phyloP scores from a whole-genome alignment of 2,888 invertebrate species.

The Erebia epiphron region DNA sequence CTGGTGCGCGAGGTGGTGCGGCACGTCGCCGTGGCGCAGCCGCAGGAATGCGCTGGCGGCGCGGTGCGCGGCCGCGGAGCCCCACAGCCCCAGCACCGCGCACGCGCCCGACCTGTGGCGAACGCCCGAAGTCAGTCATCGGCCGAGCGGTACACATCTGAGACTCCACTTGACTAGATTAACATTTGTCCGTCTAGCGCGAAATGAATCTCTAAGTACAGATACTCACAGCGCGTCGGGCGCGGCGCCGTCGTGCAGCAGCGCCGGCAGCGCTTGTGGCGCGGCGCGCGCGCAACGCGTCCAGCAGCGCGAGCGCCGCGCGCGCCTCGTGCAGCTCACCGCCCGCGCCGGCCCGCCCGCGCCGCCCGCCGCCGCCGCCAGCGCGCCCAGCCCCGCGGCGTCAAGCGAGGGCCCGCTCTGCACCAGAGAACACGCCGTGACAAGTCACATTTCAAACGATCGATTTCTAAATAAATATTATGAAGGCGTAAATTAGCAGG shows the following conservation, averaged over 20 bases:
- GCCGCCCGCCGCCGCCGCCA: conserved; percentile 37
- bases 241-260: conserved; percentile 34
- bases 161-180: too few relatives aligned
- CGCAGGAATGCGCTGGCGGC: conserved; percentile 54
- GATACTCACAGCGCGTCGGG: conserved; percentile 28
- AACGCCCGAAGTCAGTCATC: not conserved
- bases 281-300: conserved; percentile 31
- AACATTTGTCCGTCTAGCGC: too few relatives aligned
- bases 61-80: conserved; percentile 49
- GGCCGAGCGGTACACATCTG: too few relatives aligned
- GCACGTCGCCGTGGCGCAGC: conserved; percentile 46
- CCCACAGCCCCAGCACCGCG: conserved; percentile 53
- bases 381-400: conserved; percentile 11
- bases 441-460: too few relatives aligned
- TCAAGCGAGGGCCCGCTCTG: not conserved
- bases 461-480: too few relatives aligned
- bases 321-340: too few relatives aligned
- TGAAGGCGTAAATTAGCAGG: too few relatives aligned
- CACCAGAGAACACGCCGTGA: too few relatives aligned
- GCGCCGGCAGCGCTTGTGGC: conserved; percentile 32
- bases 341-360: conserved; percentile 36
- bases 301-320: conserved; percentile 42
- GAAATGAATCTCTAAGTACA: not conserved
- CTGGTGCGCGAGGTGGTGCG: conserved; percentile 40
- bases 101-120: conserved; percentile 26